These are phyloP conservation scores for Phymanthus crucifer DNA, from an alignment of 92 coral and sea anemone genomes.

Conservation along the genomic window DNA sequence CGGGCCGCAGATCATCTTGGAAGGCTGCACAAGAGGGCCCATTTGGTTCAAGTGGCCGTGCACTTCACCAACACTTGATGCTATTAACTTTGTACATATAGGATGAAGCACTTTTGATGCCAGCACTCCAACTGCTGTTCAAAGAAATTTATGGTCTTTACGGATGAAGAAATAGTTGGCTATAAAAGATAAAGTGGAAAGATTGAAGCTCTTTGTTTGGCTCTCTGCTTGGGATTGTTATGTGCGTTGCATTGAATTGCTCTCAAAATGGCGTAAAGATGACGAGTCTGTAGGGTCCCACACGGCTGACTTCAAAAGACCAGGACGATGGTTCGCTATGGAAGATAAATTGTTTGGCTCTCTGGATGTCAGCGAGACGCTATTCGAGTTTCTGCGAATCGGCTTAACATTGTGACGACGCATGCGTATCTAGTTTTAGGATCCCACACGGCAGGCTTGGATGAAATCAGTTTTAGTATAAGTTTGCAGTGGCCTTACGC, in stretches of 20 bases:
- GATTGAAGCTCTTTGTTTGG: background rate
- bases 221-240: background rate
- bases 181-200: background rate
- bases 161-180: background rate
- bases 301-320: background rate
- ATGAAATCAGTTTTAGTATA: background rate
- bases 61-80: conserved; percentile 1
- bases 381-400: too few relatives aligned
- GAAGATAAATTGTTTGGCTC: too few relatives aligned
- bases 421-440: too few relatives aligned
- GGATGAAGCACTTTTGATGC: background rate
- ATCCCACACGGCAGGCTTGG: background rate
- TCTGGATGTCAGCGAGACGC: too few relatives aligned
- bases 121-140: background rate
- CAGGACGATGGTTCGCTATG: too few relatives aligned
- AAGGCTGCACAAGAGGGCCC: background rate
- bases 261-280: background rate
- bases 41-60: background rate
- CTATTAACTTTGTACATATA: conserved; percentile 7
- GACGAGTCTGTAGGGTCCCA: background rate
- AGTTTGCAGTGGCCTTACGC: background rate
- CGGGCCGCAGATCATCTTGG: background rate
- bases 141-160: background rate
- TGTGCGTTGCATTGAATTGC: background rate
- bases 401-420: too few relatives aligned